These are phyloP conservation scores for Lonchura striata DNA, from an alignment of 2,113 vertebrate species.

Conservation along the genomic window DNA sequence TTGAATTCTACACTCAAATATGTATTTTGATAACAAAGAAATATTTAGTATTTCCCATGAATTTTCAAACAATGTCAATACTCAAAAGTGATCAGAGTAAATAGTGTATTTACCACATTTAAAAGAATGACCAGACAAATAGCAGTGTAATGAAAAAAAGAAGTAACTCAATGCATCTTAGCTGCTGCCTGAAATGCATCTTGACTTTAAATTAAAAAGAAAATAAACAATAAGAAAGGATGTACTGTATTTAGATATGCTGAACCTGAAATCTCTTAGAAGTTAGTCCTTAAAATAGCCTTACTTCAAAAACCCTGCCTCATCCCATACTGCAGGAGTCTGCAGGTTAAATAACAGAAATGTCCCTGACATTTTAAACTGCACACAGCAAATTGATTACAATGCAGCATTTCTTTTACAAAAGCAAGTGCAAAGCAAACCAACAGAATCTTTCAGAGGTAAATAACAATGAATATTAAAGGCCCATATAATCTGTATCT, in stretches of 20 bases:
- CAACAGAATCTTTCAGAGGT: not conserved
- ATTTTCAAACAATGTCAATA: not conserved
- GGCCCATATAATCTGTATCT: not conserved
- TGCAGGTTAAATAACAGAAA: constrained; percentile 17
- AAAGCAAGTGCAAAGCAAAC: constrained; percentile 24
- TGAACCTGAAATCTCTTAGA: constrained; percentile 32
- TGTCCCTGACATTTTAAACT: constrained; percentile 20
- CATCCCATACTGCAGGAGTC: not conserved
- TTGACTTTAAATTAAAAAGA: not conserved
- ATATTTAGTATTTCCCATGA: constrained; percentile 4
- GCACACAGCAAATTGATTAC: constrained; percentile 14
- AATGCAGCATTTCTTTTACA: constrained; percentile 27
- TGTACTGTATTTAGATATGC: not conserved
- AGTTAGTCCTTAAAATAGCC: constrained; percentile 13
- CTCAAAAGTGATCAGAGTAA: not conserved
- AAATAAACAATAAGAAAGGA: not conserved
- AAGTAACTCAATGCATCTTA: not conserved
- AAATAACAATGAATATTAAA: constrained; percentile 36
- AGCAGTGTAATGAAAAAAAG: not conserved
- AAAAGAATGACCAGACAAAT: not conserved
- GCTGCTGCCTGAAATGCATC: not conserved
- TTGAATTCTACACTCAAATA: constrained; percentile 44
- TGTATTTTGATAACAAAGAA: not conserved
- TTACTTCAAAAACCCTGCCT: not conserved
- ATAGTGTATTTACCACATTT: not conserved